Conservation (phyloP, 2,888 invertebrate species). For the Ophioninae sp. region DNA sequence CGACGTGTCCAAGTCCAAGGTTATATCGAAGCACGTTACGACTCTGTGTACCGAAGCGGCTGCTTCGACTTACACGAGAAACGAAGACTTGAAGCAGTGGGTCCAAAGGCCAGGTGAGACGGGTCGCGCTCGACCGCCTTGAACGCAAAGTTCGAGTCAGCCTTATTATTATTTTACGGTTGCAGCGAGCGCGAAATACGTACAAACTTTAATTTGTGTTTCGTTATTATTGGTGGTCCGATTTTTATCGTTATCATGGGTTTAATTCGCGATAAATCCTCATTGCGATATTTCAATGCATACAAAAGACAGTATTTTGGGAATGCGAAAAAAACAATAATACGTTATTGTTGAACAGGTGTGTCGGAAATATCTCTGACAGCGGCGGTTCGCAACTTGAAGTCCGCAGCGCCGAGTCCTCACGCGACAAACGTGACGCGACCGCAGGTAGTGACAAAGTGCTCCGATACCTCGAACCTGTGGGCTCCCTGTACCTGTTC, state of each 20-base stretch:
- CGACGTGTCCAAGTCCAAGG: constrained; percentile 85
- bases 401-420: constrained; percentile 81
- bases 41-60: constrained; percentile 90
- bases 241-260: not conserved
- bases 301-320: not conserved
- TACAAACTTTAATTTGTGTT: not conserved
- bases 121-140: not conserved
- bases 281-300: too few relatives aligned
- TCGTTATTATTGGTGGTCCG: not conserved
- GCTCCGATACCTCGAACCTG: constrained; percentile 86
- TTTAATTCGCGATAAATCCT: too few relatives aligned
- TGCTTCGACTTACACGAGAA: constrained; percentile 89
- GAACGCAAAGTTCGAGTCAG: not conserved
- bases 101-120: constrained; percentile 87
- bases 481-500: constrained; percentile 92
- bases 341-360: constrained; percentile 81
- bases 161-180: not conserved
- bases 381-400: constrained; percentile 88
- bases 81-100: constrained; percentile 91
- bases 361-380: constrained; percentile 88
- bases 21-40: constrained; percentile 89
- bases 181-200: not conserved
- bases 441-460: constrained; percentile 79
- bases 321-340: not conserved
- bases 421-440: constrained; percentile 72